Evolutionary conservation across 2,797 vertebrate species (phyloP), one percentile per base, ranked within the genome.

Genomic region (Onychomys arenicola): DNA sequence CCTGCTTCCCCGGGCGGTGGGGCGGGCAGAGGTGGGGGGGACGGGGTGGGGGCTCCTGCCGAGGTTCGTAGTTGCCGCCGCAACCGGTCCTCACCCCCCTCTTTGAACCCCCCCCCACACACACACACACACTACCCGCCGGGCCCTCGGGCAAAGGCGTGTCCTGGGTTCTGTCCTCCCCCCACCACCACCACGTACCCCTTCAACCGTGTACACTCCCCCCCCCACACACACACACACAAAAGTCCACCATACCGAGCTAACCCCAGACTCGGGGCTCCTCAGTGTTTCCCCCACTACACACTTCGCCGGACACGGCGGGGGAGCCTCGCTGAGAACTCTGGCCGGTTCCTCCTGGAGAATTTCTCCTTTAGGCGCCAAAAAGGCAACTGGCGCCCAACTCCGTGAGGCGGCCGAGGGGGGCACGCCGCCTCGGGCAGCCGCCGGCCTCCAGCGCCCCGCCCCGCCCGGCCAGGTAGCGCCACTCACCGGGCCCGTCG

Each of bases 61-160:
- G 88, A 5, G 89, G 91, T 83, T 46, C 89, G 75, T 61, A 77
- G 96, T 97, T 98, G 94, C 96, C 96, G 97, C 98, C 88, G 97
- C 97, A 98, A 98, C 97, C 40, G 73, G 1, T 69, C 97, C 52
- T 52, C 52, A 52, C 12, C 52, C 52, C 4, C 65, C 19, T 8
- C 59, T 88, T 14, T 52, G 13, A 52, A 14, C 52, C 93, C 97
- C 80, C 94, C 86, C 76, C 29, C 46, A 75, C 16, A 16, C 21
- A 6, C 55, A 6, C 55, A 32, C 69, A 96, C 46, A 1, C 84
- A 34, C 4, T 96, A 89, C 96, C 87, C 14, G 73, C 91, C 95
- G 23, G 92, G 49, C 59, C 94, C 89, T 12, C 6, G 34, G 92
- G 67, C 86, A 69, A 73, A 96, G 95, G 95, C 94, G 34, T 77